A percentile compares a stretch with the other conserved stretches of the same genome.
These are phyloP conservation scores for Melangyna quadrimaculata DNA, from an alignment of 2,888 invertebrate species.

Conservation along the genomic window DNA sequence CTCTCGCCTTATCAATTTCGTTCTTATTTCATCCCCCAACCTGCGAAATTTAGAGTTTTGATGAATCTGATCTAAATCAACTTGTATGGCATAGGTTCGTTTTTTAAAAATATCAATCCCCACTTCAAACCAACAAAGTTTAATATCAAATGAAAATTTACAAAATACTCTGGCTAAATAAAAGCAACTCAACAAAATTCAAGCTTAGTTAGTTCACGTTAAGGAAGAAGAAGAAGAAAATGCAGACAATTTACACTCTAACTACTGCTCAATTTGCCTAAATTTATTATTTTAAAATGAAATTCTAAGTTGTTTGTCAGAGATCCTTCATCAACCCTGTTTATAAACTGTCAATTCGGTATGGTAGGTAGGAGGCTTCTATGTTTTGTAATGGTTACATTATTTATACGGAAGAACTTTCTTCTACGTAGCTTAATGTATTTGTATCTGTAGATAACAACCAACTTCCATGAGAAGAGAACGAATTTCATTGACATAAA, in stretches of 20 bases:
- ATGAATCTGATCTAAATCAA: too few species aligned
- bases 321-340: background rate
- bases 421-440: background rate
- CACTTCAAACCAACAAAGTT: background rate
- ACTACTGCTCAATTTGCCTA: background rate
- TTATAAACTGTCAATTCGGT: background rate
- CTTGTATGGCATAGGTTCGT: too few species aligned
- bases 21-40: too few species aligned
- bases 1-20: too few species aligned
- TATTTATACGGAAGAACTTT: background rate
- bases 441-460: background rate
- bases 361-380: background rate
- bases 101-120: background rate
- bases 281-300: background rate
- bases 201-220: background rate
- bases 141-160: background rate
- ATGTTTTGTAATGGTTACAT: background rate
- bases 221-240: background rate
- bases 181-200: background rate
- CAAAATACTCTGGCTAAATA: background rate
- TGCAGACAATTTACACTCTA: background rate
- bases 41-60: too few species aligned
- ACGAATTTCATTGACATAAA: conserved; percentile 13
- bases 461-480: background rate
- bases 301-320: conserved; percentile 1